phyloP scores from a whole-genome alignment of 1,140 invertebrate species.

The Ectropis grisescens region DNA sequence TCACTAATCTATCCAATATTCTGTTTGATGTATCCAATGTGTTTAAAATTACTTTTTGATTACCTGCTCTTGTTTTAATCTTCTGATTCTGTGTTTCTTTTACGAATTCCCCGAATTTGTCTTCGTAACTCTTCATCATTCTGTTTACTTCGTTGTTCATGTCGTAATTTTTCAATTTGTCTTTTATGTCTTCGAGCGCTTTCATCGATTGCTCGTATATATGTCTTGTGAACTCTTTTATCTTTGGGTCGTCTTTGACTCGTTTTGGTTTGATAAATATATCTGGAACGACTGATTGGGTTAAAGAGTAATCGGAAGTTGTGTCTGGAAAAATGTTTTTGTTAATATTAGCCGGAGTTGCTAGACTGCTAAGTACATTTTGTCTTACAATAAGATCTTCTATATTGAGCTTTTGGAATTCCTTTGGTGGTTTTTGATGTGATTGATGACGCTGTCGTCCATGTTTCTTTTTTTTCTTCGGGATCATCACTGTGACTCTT shows the following conservation, averaged over 20 bases:
- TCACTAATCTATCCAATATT: slow-evolving; percentile 16
- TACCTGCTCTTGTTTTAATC: slow-evolving; percentile 22
- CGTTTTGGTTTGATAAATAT: slow-evolving; percentile 1
- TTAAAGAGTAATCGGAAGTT: no score
- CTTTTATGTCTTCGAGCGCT: slow-evolving; percentile 17
- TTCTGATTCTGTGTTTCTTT: slow-evolving; percentile 16
- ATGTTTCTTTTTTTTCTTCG: no score
- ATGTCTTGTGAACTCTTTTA: slow-evolving; percentile 15
- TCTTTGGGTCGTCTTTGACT: slow-evolving; percentile 18
- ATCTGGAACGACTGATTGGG: no score
- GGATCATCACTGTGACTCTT: no score
- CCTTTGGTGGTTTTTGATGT: no score
- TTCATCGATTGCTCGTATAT: slow-evolving; percentile 21
- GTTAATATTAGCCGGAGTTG: no score
- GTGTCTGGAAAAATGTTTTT: no score
- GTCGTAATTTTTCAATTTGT: slow-evolving; percentile 8
- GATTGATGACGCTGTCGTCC: no score
- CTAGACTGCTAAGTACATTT: no score
- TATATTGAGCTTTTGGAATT: no score
- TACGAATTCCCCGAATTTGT: slow-evolving; percentile 21
- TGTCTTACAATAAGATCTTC: no score
- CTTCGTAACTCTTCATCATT: slow-evolving; percentile 15
- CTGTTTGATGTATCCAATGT: slow-evolving; percentile 21
- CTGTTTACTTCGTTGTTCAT: slow-evolving; percentile 10
- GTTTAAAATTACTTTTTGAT: slow-evolving; percentile 27